A percentile compares a stretch with the other conserved stretches of the same genome.
Conservation (phyloP, 53 echinoderm and acorn worm genomes). For the Mesocentrotus franciscanus region DNA sequence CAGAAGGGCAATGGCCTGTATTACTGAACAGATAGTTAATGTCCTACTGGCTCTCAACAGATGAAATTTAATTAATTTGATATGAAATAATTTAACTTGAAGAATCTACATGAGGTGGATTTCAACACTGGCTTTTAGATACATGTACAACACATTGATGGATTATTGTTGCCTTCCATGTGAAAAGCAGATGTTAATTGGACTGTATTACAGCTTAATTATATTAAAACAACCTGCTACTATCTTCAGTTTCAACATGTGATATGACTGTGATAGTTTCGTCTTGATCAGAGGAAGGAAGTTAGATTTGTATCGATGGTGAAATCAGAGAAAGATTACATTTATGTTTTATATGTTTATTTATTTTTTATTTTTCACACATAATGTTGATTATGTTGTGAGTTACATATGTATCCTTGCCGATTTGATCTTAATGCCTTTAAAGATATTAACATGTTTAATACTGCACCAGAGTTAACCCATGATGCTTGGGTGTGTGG, state of each 20-base stretch:
- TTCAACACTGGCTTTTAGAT: background rate
- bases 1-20: background rate
- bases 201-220: background rate
- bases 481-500: too few relatives aligned
- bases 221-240: background rate
- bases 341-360: too few relatives aligned
- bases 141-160: background rate
- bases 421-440: background rate
- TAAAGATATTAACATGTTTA: background rate
- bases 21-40: background rate
- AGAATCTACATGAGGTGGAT: background rate
- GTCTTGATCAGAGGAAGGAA: background rate
- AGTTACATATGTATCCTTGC: background rate
- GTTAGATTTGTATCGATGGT: background rate
- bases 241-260: background rate
- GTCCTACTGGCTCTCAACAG: background rate
- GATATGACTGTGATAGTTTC: background rate
- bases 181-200: background rate
- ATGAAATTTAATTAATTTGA: background rate
- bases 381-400: background rate
- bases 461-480: too few relatives aligned
- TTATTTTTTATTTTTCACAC: background rate
- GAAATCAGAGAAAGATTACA: background rate
- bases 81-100: background rate
- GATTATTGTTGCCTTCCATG: background rate